A percentile compares a stretch with the other conserved stretches of the same genome.
Conservation (phyloP, 2,113 vertebrate species). For the Prunella fulvescens region DNA sequence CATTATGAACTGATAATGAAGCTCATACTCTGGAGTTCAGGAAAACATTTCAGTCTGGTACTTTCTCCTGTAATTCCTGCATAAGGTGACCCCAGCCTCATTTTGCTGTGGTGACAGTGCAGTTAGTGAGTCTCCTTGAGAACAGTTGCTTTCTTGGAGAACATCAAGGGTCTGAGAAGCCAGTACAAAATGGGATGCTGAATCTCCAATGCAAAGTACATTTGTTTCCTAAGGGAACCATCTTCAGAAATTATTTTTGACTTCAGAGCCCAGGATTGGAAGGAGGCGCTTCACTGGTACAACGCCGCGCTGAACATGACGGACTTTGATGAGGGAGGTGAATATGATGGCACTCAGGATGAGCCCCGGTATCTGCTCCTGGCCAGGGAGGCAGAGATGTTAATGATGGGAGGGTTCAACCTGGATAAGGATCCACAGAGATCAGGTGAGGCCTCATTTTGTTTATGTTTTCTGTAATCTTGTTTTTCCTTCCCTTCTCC, state of each 20-base stretch:
- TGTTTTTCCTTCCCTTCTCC: background rate
- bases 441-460: slow-evolving; percentile 75
- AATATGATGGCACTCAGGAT: slow-evolving; percentile 90
- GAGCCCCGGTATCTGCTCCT: slow-evolving; percentile 87
- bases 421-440: slow-evolving; percentile 81
- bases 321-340: slow-evolving; percentile 91
- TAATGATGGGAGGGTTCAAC: slow-evolving; percentile 76
- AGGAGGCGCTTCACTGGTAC: slow-evolving; percentile 88
- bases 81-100: background rate
- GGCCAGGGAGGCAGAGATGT: slow-evolving; percentile 91
- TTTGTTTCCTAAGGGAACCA: background rate
- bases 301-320: slow-evolving; percentile 82
- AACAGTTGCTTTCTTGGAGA: background rate
- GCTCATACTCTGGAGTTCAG: background rate
- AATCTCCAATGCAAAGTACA: background rate
- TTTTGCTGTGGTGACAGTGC: background rate
- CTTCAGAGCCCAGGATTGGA: slow-evolving; percentile 83
- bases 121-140: background rate
- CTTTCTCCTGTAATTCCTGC: background rate
- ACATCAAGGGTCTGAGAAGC: background rate
- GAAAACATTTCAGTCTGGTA: background rate
- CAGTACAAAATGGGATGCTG: background rate
- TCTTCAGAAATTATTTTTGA: background rate
- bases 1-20: background rate
- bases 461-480: background rate